These are phyloP conservation scores for Tamias sibiricus DNA, from an alignment of 2,113 vertebrate species.

Conservation along the genomic window DNA sequence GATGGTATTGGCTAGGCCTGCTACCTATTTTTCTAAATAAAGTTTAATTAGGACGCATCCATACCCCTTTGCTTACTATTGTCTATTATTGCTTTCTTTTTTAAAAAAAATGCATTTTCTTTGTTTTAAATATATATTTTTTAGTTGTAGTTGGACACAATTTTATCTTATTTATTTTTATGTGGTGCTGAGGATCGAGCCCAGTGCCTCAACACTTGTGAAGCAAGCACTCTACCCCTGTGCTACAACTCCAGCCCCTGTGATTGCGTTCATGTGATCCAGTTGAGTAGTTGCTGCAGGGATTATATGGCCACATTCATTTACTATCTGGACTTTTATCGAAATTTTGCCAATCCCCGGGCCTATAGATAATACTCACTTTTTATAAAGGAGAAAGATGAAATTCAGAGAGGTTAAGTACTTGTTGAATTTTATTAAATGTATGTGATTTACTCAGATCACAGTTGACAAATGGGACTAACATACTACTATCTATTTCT, in stretches of 20 bases:
- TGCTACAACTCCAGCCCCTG: not conserved
- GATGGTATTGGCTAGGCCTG: not conserved
- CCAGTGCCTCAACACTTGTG: too few relatives aligned
- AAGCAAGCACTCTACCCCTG: too few relatives aligned
- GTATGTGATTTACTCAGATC: not conserved
- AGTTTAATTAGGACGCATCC: not conserved
- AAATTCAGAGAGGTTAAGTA: not conserved
- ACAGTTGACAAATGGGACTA: not conserved
- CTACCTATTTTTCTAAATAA: not conserved
- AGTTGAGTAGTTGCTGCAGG: not conserved
- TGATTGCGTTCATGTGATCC: not conserved
- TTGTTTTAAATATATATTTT: too few relatives aligned
- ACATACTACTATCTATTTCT: not conserved
- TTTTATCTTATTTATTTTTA: too few relatives aligned
- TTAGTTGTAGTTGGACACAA: too few relatives aligned
- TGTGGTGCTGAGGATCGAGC: too few relatives aligned
- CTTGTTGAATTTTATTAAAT: slow-evolving; percentile 29
- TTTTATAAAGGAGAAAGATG: not conserved
- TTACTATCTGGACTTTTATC: not conserved
- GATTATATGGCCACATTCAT: not conserved
- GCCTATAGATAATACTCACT: not conserved
- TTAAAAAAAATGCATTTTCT: too few relatives aligned
- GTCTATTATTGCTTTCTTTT: not conserved
- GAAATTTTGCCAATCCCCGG: not conserved
- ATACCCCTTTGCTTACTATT: not conserved